A percentile compares a stretch with the other conserved stretches of the same genome.
These are phyloP conservation scores for Thrips palmi DNA, from an alignment of 1,140 invertebrate species.

Conservation along the genomic window DNA sequence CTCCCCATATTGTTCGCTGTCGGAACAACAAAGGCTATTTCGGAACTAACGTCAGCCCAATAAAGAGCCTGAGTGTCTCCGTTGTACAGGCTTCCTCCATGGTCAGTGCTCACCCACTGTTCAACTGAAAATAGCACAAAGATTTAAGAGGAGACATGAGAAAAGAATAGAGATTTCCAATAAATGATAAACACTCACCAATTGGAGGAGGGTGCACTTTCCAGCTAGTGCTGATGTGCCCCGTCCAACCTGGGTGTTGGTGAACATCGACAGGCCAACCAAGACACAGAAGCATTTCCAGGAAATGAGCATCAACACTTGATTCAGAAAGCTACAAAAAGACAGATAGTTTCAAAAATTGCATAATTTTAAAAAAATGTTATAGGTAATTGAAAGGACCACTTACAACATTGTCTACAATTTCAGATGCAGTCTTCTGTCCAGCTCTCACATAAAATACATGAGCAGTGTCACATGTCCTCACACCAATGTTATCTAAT, in stretches of 20 bases:
- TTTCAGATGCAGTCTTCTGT: slow-evolving; percentile 55
- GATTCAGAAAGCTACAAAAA: slow-evolving; percentile 20
- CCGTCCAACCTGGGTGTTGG: slow-evolving; percentile 79
- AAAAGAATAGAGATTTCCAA: neutral
- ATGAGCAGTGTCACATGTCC: slow-evolving; percentile 83
- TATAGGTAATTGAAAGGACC: slow-evolving; percentile 11
- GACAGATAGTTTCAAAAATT: slow-evolving; percentile 6
- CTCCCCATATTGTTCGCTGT: slow-evolving; percentile 32
- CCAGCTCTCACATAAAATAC: slow-evolving; percentile 85
- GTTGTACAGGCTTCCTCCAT: slow-evolving; percentile 40
- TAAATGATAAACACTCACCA: slow-evolving; percentile 3
- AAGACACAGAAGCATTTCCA: slow-evolving; percentile 61
- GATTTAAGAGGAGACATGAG: neutral
- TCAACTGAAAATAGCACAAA: neutral
- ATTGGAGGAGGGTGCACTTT: slow-evolving; percentile 17
- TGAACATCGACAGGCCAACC: slow-evolving; percentile 71
- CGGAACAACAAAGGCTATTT: slow-evolving; percentile 88
- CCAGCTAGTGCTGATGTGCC: slow-evolving; percentile 67
- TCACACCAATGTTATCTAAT: slow-evolving; percentile 60
- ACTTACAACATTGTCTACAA: slow-evolving; percentile 64
- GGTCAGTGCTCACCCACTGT: slow-evolving; percentile 3
- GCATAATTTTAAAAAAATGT: slow-evolving; percentile 5
- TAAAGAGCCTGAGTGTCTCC: slow-evolving; percentile 61
- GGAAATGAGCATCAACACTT: slow-evolving; percentile 47
- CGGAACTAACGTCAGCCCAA: slow-evolving; percentile 90